These are phyloP conservation scores for Tiliqua scincoides DNA, from an alignment of 2,113 vertebrate species.

Conservation along the genomic window DNA sequence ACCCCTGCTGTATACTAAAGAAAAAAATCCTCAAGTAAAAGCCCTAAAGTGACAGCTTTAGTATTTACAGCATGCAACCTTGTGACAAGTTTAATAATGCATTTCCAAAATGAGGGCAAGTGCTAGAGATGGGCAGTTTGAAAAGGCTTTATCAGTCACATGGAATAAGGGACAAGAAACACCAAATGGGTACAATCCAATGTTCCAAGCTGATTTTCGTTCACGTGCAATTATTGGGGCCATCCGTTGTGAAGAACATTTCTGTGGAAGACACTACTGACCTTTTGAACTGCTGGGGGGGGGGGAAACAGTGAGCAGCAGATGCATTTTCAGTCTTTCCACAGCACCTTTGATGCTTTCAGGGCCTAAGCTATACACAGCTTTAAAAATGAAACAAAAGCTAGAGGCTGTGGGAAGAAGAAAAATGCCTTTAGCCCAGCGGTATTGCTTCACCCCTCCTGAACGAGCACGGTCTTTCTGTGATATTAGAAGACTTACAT, in stretches of 20 bases:
- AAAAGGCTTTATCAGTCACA: background rate
- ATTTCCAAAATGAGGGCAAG: slow-evolving; percentile 9
- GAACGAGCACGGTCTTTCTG: background rate
- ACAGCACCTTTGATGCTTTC: background rate
- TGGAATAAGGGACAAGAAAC: background rate
- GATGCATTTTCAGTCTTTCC: background rate
- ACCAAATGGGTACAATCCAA: background rate
- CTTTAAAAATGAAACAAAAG: background rate
- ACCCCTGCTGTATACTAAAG: too few species aligned
- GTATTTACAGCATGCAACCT: background rate
- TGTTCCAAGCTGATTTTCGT: background rate
- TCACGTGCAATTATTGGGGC: background rate
- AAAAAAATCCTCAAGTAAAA: too few species aligned
- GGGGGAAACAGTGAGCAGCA: background rate
- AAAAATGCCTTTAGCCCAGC: background rate
- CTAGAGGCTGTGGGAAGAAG: background rate
- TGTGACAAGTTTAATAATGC: background rate
- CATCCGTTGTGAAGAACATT: background rate
- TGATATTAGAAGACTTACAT: background rate
- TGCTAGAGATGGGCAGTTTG: background rate
- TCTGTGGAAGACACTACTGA: background rate
- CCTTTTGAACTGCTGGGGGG: background rate
- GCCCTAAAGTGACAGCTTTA: too few species aligned
- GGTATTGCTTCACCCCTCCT: background rate
- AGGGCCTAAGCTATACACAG: too few species aligned